Percentiles rank a stretch among this genome's conserved stretches.
Evolutionary conservation across 2,888 invertebrate genomes (phyloP).

Genomic region (Macropis europaea): DNA sequence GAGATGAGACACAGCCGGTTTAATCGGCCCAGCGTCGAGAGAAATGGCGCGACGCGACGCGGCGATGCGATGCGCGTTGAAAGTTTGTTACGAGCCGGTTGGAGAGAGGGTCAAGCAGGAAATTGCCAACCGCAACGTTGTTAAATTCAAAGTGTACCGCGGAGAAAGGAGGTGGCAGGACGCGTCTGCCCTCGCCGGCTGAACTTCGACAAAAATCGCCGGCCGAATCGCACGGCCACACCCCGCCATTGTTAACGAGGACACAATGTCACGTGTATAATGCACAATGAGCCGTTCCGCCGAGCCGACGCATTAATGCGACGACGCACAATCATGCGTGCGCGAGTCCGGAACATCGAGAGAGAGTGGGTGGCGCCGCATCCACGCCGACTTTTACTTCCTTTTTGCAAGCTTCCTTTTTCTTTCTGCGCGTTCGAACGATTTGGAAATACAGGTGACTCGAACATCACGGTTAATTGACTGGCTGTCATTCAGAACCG

Average conservation of each 20-base stretch:
- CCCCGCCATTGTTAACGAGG: slow-evolving; percentile 66
- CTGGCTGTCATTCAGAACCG: no score
- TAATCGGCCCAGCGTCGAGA: not conserved
- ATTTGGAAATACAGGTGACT: no score
- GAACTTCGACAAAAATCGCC: slow-evolving; percentile 51
- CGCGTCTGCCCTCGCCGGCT: slow-evolving; percentile 36
- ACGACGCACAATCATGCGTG: slow-evolving; percentile 54
- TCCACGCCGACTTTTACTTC: no score
- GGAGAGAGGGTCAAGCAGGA: slow-evolving; percentile 8
- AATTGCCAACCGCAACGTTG: slow-evolving; percentile 34
- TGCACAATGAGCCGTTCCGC: slow-evolving; percentile 62
- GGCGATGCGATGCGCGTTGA: not conserved
- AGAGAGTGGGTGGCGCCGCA: slow-evolving; percentile 20
- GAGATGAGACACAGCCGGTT: not conserved
- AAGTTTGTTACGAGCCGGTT: slow-evolving; percentile 3
- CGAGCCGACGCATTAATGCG: slow-evolving; percentile 56
- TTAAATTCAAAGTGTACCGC: slow-evolving; percentile 9
- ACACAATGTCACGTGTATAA: slow-evolving; percentile 65
- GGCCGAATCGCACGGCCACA: slow-evolving; percentile 59
- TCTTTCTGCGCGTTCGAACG: no score
- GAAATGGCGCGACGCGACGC: not conserved
- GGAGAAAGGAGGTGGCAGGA: slow-evolving; percentile 39
- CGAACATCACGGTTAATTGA: no score
- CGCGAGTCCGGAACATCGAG: slow-evolving; percentile 24
- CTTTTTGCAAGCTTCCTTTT: no score